Conservation (phyloP, 2,797 vertebrate species). For the Ctenosaura bakeri region DNA sequence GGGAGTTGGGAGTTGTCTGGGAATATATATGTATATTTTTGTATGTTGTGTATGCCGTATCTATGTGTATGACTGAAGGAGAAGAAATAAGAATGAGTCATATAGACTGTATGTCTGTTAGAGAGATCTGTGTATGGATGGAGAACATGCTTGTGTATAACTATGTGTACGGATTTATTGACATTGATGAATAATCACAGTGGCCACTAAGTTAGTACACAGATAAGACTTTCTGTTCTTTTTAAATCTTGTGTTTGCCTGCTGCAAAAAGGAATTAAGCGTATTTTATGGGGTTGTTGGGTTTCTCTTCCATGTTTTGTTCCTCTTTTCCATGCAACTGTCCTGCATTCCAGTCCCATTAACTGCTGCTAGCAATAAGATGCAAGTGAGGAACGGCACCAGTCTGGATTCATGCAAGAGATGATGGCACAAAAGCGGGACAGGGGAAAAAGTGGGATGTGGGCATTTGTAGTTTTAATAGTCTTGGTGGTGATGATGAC, state of each 20-base stretch:
- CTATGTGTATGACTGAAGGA: not conserved
- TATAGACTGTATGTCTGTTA: not conserved
- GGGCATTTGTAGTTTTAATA: not conserved
- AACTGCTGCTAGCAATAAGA: not conserved
- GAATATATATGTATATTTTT: not conserved
- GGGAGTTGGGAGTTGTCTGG: not conserved
- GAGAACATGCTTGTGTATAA: not conserved
- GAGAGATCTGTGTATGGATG: not conserved
- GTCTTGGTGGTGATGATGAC: too few relatives aligned
- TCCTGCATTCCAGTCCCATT: not conserved
- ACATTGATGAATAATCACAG: not conserved
- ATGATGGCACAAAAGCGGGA: not conserved
- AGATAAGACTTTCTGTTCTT: not conserved
- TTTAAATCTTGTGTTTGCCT: not conserved
- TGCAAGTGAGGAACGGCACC: not conserved
- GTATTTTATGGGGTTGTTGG: not conserved
- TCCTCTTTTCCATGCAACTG: not conserved
- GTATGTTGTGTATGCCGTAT: not conserved
- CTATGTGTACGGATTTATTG: not conserved
- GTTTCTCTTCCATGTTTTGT: not conserved
- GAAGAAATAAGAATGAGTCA: too few relatives aligned
- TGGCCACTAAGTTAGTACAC: not conserved
- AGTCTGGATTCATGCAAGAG: not conserved
- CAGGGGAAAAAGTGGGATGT: not conserved
- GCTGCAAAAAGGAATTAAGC: not conserved